Conservation (phyloP, 30 jellyfish, hydroid and myxozoan genomes). For the Turritopsis rubra region DNA sequence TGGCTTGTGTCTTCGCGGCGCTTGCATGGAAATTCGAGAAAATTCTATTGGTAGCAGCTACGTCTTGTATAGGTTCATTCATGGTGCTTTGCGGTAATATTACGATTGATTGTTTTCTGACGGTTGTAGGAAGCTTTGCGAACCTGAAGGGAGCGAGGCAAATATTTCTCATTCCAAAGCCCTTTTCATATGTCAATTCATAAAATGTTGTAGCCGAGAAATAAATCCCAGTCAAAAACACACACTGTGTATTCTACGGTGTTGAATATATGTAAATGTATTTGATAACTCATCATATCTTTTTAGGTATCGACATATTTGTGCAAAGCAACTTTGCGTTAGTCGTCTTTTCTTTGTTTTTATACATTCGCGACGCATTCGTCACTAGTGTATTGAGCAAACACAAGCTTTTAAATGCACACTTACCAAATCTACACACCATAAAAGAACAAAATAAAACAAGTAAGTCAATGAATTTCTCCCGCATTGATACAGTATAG, state of each 20-base stretch:
- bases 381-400: constrained; percentile 20
- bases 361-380: constrained; percentile 50
- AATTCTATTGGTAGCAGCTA: constrained; percentile 53
- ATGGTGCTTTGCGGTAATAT: constrained; percentile 66
- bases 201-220: no score
- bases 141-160: no score
- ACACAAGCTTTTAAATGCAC: constrained; percentile 7
- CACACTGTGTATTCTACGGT: no score
- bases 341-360: constrained; percentile 48
- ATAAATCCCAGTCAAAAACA: no score
- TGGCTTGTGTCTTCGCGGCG: constrained; percentile 62
- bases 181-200: no score
- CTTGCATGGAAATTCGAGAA: constrained; percentile 67
- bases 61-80: constrained; percentile 80
- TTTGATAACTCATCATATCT: no score
- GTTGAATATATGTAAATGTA: no score
- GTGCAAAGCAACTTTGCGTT: constrained; percentile 61
- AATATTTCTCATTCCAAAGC: no score
- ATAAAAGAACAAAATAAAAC: constrained; percentile 14
- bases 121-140: not conserved
- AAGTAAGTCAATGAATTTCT: not conserved
- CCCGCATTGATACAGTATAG: no score
- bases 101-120: not conserved
- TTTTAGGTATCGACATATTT: constrained; percentile 80
- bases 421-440: constrained; percentile 44